Evolutionary conservation across 2,888 invertebrate species (phyloP), one percentile per base, ranked within the genome.

Genomic region (Tachina fera): DNA sequence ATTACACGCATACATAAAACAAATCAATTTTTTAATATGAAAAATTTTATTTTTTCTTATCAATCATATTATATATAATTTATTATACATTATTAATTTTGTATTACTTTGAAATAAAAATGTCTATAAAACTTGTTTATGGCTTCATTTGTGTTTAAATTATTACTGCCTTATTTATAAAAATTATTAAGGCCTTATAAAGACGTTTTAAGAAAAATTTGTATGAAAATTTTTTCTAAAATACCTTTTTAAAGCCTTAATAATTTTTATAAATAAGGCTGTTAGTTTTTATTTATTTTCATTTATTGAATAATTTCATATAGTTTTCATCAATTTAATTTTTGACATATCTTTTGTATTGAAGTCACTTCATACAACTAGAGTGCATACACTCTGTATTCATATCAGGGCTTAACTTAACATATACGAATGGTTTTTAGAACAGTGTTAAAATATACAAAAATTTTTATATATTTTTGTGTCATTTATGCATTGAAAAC

Each of bases 401-500:
- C 56, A 65, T 65, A 41, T 39, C n/a, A n/a, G 41, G 60, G 68
- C 49, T 56, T 68, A 58, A 47, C 49, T 41, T 56, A 31, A 53
- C 19, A 43, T 14, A 19, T 70, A 41, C 71, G 9, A 43, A 79
- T 68, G 41, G 74, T 60, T 81, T 80, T 68, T 81, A 61, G 68
- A 61, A 39, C 68, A 31, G 31, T 86, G 87, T 87, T 87, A 80
- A 61, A 87, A 86, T 88, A 88, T 87, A 67, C 31, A 81, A 72
- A 10, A 31, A 6, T 43, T 63, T 43, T 56, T 70, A 41, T 56
- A 70, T 76, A 61, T 56, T 65, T 77, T 83, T 67, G 16, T 41
- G 60, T 77, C 60, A 67, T 61, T 16, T 88, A 87, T 87, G 89
- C 91, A 92, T 92, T 90, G 91, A 91, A 91, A 92, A 90, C 91